Base-by-base conservation (phyloP, 1,140 invertebrate genomes). In the Calosoma granatense region DNA sequence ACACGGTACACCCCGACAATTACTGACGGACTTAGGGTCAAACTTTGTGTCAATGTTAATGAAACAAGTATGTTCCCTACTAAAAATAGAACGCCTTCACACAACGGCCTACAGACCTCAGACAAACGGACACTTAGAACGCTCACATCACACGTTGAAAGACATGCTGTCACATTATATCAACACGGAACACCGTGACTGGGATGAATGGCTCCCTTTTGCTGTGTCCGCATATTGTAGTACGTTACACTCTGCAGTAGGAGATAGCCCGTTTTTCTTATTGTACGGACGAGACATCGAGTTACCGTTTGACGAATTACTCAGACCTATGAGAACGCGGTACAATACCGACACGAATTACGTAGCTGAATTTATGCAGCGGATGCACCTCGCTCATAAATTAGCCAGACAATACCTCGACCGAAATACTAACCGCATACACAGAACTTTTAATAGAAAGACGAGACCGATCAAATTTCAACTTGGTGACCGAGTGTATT, bases 191-290 rank as follows among this genome's bases (percentile, higher is more conserved):
- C 58, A 66, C 4, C 56, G 53, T 11, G 61, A 71, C 59, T 75
- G 72, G 72, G 60, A 70, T 21, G 39, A 63, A 9, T 67, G 56
- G 20, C 4, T 74, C 0, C 62, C 62, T 1, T 62, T 62, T 30
- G 56, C 60, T 6, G 19, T 61, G 20, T 15, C 54, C 6, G 23
- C 56, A 3, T 64, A 65, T 56, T 53, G 20, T n/a, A 62, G 65
- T 0, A 60, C 63, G 21, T 20, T 60, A 4, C 71, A 75, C 30
- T 56, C 55, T 21, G 23, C 59, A 0, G 73, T 70, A 1, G 61
- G 63, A 3, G 65, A 61, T 9, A 59, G 51, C 14, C 59, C 58
- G 17, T 63, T 59, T 51, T 60, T 58, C 23, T 52, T 66, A 20
- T 12, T 65, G 17, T 60, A 52, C 53, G 63, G 59, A 12, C n/a